Conservation (phyloP, 2,888 invertebrate genomes). For the Chirona hameri region DNA sequence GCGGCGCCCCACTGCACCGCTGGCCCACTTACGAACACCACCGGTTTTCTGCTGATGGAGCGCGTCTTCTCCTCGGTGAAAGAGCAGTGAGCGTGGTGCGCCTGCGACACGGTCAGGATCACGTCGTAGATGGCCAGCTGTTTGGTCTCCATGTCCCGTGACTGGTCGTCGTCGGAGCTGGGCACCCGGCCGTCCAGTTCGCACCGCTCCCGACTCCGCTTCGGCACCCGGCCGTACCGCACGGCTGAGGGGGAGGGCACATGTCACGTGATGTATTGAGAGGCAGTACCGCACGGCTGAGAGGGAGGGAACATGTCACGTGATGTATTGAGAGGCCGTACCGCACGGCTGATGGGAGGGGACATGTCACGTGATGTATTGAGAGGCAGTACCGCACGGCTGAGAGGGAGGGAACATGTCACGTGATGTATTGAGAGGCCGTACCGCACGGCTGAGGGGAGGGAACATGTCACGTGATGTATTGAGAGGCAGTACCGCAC, state of each 20-base stretch:
- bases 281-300: not conserved
- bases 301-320: too few relatives aligned
- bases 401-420: too few relatives aligned
- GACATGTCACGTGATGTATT: too few relatives aligned
- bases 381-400: too few relatives aligned
- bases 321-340: too few relatives aligned
- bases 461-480: too few relatives aligned
- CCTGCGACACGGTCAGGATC: slow-evolving; percentile 55
- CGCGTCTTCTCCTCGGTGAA: slow-evolving; percentile 68
- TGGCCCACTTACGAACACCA: slow-evolving; percentile 27
- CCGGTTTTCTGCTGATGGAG: not conserved
- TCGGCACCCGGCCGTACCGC: slow-evolving; percentile 93
- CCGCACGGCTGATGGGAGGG: too few relatives aligned
- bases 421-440: too few relatives aligned
- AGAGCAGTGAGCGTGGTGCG: slow-evolving; percentile 81
- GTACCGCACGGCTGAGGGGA: too few relatives aligned
- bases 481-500: too few relatives aligned
- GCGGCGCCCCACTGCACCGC: too few relatives aligned
- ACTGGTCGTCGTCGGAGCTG: slow-evolving; percentile 32
- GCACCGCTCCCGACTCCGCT: slow-evolving; percentile 79
- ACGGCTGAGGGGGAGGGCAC: slow-evolving; percentile 65
- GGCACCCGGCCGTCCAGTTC: slow-evolving; percentile 40
- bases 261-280: not conserved
- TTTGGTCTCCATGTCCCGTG: slow-evolving; percentile 44
- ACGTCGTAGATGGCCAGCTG: slow-evolving; percentile 52